Evolutionary conservation across 2,888 invertebrate species (phyloP).

Genomic region (Xylota sylvarum): DNA sequence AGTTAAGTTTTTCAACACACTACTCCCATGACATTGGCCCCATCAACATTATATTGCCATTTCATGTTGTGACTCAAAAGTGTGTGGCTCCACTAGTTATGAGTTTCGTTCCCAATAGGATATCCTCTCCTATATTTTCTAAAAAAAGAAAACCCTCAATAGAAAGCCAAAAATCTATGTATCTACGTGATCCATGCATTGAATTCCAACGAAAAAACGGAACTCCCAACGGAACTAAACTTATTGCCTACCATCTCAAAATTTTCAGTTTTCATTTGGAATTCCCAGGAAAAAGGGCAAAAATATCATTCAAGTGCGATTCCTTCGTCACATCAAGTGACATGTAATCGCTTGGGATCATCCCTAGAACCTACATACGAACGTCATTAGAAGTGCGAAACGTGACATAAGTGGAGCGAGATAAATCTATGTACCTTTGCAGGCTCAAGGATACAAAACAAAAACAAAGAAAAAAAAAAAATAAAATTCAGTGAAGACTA

Average conservation of each 20-base stretch:
- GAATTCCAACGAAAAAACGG: background rate
- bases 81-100: slow-evolving; percentile 25
- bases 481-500: slow-evolving; percentile 16
- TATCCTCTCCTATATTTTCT: slow-evolving; percentile 2
- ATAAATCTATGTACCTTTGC: background rate
- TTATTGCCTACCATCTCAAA: background rate
- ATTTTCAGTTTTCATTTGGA: slow-evolving; percentile 15
- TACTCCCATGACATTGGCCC: slow-evolving; percentile 12
- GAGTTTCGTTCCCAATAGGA: slow-evolving; percentile 30
- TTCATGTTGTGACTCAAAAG: background rate
- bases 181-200: slow-evolving; percentile 40
- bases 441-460: background rate
- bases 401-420: slow-evolving; percentile 39
- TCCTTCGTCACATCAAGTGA: slow-evolving; percentile 59
- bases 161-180: slow-evolving; percentile 19
- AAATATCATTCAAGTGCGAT: slow-evolving; percentile 27
- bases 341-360: slow-evolving; percentile 62
- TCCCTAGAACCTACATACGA: slow-evolving; percentile 26
- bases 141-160: slow-evolving; percentile 1
- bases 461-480: slow-evolving; percentile 24
- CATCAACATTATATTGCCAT: slow-evolving; percentile 14
- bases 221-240: slow-evolving; percentile 16
- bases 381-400: slow-evolving; percentile 43
- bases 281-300: background rate
- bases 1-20: slow-evolving; percentile 4